Evolutionary conservation across 2,888 invertebrate species (phyloP).

Genomic region (Monoplex corrugatus): DNA sequence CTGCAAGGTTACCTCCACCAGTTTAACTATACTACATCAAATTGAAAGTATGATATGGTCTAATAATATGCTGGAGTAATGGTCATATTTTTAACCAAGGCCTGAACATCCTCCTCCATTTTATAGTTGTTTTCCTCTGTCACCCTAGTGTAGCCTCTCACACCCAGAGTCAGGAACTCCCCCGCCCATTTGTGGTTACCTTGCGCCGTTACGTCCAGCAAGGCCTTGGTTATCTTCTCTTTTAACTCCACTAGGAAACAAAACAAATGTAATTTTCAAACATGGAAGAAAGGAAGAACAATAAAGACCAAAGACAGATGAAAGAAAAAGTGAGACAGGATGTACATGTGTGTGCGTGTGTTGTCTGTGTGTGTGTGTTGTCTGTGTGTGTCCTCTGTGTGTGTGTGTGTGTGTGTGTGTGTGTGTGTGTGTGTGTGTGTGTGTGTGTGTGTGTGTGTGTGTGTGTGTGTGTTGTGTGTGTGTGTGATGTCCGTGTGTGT

Average conservation of each 20-base stretch:
- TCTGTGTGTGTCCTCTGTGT: neutral
- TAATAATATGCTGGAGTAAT: neutral
- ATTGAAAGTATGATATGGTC: neutral
- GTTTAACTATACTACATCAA: no score
- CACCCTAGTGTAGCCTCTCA: neutral
- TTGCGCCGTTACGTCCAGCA: neutral
- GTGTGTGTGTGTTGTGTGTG: neutral
- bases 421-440: no score
- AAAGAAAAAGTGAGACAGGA: no score
- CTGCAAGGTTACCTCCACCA: no score
- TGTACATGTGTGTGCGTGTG: no score
- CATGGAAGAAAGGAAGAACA: no score
- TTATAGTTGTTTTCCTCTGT: neutral
- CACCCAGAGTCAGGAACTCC: neutral
- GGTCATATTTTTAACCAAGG: neutral
- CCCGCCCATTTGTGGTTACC: neutral
- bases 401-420: neutral
- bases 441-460: no score
- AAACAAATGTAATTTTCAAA: no score
- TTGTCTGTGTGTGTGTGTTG: neutral
- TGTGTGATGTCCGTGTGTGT: neutral
- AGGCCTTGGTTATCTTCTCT: neutral
- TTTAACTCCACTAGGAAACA: neutral
- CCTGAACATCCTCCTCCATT: neutral
- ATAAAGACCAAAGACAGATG: no score